These are phyloP conservation scores for Prunella fulvescens DNA, from an alignment of 2,113 vertebrate genomes.

Conservation along the genomic window DNA sequence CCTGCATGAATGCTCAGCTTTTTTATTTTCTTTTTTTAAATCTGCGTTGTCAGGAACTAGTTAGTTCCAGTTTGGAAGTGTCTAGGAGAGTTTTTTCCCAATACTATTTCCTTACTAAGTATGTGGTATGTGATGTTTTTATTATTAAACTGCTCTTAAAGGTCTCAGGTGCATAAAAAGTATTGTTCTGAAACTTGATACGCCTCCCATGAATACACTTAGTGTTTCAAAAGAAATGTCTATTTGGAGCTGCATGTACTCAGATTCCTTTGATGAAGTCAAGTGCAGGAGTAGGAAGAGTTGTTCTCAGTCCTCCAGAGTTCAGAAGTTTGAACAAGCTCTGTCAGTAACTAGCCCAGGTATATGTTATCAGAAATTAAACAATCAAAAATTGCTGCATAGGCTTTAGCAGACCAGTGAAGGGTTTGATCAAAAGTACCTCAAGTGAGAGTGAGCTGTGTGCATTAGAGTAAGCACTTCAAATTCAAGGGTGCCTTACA, in stretches of 20 bases:
- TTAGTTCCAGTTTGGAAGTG: background rate
- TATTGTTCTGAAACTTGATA: background rate
- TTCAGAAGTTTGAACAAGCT: background rate
- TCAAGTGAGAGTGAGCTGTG: background rate
- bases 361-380: background rate
- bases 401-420: background rate
- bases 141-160: background rate
- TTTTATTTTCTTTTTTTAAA: background rate
- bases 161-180: background rate
- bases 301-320: background rate
- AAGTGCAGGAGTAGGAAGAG: background rate
- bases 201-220: background rate
- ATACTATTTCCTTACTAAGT: background rate
- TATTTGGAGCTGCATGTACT: background rate
- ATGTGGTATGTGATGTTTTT: background rate
- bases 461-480: background rate
- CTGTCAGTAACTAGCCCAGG: background rate
- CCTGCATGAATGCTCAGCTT: background rate
- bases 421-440: background rate
- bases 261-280: background rate
- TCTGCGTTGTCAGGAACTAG: background rate
- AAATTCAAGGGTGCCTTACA: background rate
- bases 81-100: background rate
- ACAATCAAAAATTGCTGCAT: background rate
- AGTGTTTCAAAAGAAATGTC: background rate